Evolutionary conservation across 2,113 vertebrate genomes (phyloP).

Genomic region (Perca schrenkii): DNA sequence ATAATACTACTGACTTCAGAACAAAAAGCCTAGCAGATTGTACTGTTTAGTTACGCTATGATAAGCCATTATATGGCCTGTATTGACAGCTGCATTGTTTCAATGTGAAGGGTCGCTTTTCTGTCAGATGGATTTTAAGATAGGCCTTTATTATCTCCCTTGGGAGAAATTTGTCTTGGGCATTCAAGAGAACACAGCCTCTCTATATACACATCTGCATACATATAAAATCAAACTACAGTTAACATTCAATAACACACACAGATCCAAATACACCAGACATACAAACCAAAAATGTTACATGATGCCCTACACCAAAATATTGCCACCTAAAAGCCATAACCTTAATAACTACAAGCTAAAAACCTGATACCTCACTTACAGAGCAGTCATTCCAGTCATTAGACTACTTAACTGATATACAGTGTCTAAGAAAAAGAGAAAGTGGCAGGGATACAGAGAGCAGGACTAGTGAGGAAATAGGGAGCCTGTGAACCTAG

Average conservation of each 20-base stretch:
- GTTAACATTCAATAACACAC: too few relatives aligned
- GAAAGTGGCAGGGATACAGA: slow-evolving; percentile 7
- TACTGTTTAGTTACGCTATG: background rate
- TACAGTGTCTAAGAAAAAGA: background rate
- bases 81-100: background rate
- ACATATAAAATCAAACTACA: too few relatives aligned
- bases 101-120: background rate
- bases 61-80: background rate
- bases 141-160: too few relatives aligned
- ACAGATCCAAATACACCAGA: too few relatives aligned
- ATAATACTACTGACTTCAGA: background rate
- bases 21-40: background rate
- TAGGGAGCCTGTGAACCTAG: slow-evolving; percentile 45
- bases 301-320: too few relatives aligned
- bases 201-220: too few relatives aligned
- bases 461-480: slow-evolving; percentile 24
- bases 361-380: background rate
- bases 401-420: background rate
- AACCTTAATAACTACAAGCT: background rate
- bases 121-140: background rate
- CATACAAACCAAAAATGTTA: too few relatives aligned
- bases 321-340: too few relatives aligned
- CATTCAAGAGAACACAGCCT: too few relatives aligned
- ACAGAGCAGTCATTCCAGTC: background rate
- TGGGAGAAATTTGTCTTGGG: too few relatives aligned